Evolutionary conservation across 2,797 vertebrate species (phyloP).

Genomic region (Jordanella pulchra): DNA sequence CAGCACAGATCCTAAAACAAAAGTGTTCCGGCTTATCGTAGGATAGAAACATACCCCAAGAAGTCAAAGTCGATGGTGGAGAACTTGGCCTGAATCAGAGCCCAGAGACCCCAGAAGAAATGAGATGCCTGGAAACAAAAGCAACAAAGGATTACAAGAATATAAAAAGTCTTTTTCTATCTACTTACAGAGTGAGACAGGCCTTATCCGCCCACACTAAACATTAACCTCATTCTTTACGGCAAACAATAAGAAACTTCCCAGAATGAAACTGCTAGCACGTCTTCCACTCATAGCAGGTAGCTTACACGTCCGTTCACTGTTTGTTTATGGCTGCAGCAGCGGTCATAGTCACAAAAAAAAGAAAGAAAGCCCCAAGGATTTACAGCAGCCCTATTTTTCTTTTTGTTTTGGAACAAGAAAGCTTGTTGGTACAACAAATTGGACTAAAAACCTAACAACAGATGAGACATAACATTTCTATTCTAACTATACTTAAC

Average conservation of each 20-base stretch:
- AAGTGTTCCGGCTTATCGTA: conserved; percentile 3
- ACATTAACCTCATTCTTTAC: conserved; percentile 42
- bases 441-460: background rate
- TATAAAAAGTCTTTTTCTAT: conserved; percentile 36
- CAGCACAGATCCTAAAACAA: conserved; percentile 6
- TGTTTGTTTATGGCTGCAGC: conserved; percentile 4
- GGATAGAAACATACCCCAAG: conserved; percentile 83
- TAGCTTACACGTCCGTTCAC: background rate
- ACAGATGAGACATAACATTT: background rate
- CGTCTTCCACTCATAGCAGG: conserved; percentile 8
- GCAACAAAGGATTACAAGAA: conserved; percentile 2
- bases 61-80: conserved; percentile 96
- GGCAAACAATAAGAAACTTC: conserved; percentile 49
- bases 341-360: background rate
- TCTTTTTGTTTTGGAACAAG: background rate
- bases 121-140: conserved; percentile 85
- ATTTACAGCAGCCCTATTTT: background rate
- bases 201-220: conserved; percentile 36
- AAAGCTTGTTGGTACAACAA: background rate
- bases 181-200: conserved; percentile 37
- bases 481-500: background rate
- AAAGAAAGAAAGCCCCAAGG: background rate
- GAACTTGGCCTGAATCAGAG: conserved; percentile 93
- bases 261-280: conserved; percentile 21
- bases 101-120: conserved; percentile 95